These are phyloP conservation scores for Geopemphigus sp. DNA, from an alignment of 1,140 invertebrate species.

Conservation along the genomic window DNA sequence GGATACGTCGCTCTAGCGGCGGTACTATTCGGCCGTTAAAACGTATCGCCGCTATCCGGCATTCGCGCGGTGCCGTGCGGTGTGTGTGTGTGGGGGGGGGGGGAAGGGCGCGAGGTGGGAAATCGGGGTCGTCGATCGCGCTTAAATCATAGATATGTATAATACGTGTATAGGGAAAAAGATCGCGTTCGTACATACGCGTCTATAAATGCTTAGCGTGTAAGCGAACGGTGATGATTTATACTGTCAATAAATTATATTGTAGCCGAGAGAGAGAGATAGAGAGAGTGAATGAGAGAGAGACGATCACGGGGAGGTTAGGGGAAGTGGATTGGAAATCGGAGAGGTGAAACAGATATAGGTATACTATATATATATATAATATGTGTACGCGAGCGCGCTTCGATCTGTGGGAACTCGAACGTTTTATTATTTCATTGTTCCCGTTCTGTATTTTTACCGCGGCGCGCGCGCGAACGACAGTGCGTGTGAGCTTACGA, in stretches of 20 bases:
- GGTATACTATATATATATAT: background rate
- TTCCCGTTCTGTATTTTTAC: conserved; percentile 34
- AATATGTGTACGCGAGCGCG: background rate
- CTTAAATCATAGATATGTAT: too few relatives aligned
- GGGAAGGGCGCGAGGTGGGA: too few relatives aligned
- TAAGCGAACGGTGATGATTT: conserved; percentile 35
- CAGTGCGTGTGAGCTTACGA: background rate
- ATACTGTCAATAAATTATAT: conserved; percentile 47
- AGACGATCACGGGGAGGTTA: too few relatives aligned
- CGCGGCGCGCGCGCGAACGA: too few relatives aligned
- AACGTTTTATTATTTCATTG: conserved; percentile 49
- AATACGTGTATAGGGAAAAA: too few relatives aligned
- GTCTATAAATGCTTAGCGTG: background rate
- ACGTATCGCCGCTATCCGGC: too few relatives aligned
- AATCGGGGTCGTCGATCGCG: too few relatives aligned
- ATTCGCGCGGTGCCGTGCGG: too few relatives aligned
- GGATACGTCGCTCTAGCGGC: too few relatives aligned
- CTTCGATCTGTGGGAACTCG: conserved; percentile 44
- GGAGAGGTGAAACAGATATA: background rate
- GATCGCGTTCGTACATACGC: background rate
- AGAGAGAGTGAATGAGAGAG: too few relatives aligned
- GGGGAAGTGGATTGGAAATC: conserved; percentile 29
- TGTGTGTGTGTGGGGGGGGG: too few relatives aligned
- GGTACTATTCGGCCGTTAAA: too few relatives aligned
- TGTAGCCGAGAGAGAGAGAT: background rate